phyloP scores from a whole-genome alignment of 2,797 vertebrate species.

The Pagetopsis macropterus region DNA sequence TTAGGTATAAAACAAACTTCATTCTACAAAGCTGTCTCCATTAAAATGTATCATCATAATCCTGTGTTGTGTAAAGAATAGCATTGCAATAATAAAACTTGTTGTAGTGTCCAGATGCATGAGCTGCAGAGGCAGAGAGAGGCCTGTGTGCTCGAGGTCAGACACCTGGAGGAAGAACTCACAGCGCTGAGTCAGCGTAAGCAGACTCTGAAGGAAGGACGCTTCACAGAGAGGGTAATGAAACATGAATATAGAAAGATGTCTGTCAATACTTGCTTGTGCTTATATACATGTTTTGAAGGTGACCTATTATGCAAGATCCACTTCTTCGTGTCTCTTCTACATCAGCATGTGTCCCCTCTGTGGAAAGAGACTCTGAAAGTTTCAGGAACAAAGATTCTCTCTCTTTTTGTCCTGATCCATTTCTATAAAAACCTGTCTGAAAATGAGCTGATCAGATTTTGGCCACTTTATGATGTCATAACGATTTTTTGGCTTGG shows the following conservation, averaged over 20 bases:
- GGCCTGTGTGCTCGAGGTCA: constrained; percentile 56
- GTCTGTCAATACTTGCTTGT: not conserved
- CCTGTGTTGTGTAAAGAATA: not conserved
- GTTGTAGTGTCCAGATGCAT: constrained; percentile 71
- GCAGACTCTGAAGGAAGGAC: constrained; percentile 33
- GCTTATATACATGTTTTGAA: not conserved
- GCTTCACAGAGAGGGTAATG: constrained; percentile 46
- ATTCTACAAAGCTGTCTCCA: not conserved
- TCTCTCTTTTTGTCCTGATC: no score
- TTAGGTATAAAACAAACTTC: constrained; percentile 65
- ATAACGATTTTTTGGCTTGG: no score
- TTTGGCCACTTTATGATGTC: no score
- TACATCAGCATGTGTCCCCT: no score
- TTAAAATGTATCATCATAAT: constrained; percentile 5
- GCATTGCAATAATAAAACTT: constrained; percentile 10
- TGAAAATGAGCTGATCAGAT: no score
- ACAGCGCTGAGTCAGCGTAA: constrained; percentile 27
- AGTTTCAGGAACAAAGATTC: no score
- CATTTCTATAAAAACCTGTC: no score
- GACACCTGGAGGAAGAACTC: constrained; percentile 58
- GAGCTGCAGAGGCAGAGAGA: constrained; percentile 62
- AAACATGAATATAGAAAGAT: not conserved
- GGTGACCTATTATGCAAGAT: no score
- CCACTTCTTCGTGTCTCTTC: no score
- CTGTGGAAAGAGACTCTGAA: no score